These are phyloP conservation scores for Drosophila orena DNA, from an alignment of 1,140 invertebrate species.

Conservation along the genomic window DNA sequence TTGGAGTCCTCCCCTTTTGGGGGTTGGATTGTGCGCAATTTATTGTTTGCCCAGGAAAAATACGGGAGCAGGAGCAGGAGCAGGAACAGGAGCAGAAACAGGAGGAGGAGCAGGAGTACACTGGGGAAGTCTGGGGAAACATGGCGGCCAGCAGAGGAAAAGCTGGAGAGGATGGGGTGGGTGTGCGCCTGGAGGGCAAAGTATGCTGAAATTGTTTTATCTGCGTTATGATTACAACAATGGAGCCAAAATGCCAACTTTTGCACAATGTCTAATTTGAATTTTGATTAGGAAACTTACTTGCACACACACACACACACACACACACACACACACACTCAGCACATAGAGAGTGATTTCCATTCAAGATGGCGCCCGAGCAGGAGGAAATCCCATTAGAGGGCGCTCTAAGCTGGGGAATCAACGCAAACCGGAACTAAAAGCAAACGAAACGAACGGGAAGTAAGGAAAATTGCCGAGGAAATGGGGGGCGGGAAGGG, in stretches of 20 bases:
- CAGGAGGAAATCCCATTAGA: slow-evolving; percentile 71
- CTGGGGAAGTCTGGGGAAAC: slow-evolving; percentile 47
- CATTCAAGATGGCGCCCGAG: slow-evolving; percentile 65
- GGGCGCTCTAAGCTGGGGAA: slow-evolving; percentile 75
- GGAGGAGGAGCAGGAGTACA: no score
- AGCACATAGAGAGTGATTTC: slow-evolving; percentile 19
- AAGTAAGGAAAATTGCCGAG: slow-evolving; percentile 22
- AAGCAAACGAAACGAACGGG: slow-evolving; percentile 62
- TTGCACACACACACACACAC: slow-evolving; percentile 59
- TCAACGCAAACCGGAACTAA: slow-evolving; percentile 81
- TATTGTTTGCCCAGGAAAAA: slow-evolving; percentile 59
- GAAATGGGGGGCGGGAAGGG: no score
- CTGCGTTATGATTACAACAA: slow-evolving; percentile 83
- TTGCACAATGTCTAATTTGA: slow-evolving; percentile 84
- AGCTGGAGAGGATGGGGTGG: not conserved
- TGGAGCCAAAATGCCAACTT: slow-evolving; percentile 68
- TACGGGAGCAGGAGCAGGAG: not conserved
- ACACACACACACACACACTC: slow-evolving; percentile 1
- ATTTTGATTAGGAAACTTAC: slow-evolving; percentile 84
- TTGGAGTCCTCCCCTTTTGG: slow-evolving; percentile 49
- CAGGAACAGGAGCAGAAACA: no score
- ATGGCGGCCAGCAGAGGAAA: slow-evolving; percentile 55
- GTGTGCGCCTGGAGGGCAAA: slow-evolving; percentile 52
- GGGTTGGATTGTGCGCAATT: slow-evolving; percentile 80
- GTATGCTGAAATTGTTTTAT: slow-evolving; percentile 81